Base-by-base conservation (phyloP, 1,140 invertebrate genomes). In the Lasioglossum baleicum region DNA sequence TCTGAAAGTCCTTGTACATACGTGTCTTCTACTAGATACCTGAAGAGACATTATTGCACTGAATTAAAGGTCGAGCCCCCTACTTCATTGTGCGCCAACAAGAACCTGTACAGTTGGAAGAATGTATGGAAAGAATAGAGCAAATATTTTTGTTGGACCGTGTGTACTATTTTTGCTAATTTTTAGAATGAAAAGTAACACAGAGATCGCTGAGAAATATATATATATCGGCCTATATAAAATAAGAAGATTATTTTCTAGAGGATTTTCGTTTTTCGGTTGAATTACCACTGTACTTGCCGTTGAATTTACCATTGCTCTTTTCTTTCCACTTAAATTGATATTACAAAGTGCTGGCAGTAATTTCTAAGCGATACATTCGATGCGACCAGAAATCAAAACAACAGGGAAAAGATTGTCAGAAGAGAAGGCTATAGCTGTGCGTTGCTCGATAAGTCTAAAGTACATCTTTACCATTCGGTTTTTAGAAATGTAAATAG, bases 61-160 rank as follows among this genome's bases (percentile, higher is more conserved):
- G 87, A 92, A 93, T 92, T 91, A 88, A 90, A 88, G 90, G 89
- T 91, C 81, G 89, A 92, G 90, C 89, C 89, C 90, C 87, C 88
- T 75, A 87, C 79, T 87, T 91, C 87, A 90, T 90, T 90, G 91
- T 92, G 89, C 91, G 91, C 91, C 91, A 92, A 92, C 91, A 92
- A 92, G 91, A 92, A 81, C 89, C 89, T 88, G 74, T 88, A 73
- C 65, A 84, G n/a, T 77, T 8, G 48, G 56, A 64, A 72, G 53
- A 53, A 60, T 53, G 15, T 42, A 65, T 58, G 80, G 77, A 80
- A 83, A 87, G 87, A 84, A 75, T 64, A 86, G 82, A 84, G 80
- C 81, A 72, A 75, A 75, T 7, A 44, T 8, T 8, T 58, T 58
- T 58, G 20, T 51, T 22, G 13, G 6, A 58, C 22, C 26, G 40